phyloP scores from a whole-genome alignment of 2,113 vertebrate species.

The Nycticorax nycticorax region DNA sequence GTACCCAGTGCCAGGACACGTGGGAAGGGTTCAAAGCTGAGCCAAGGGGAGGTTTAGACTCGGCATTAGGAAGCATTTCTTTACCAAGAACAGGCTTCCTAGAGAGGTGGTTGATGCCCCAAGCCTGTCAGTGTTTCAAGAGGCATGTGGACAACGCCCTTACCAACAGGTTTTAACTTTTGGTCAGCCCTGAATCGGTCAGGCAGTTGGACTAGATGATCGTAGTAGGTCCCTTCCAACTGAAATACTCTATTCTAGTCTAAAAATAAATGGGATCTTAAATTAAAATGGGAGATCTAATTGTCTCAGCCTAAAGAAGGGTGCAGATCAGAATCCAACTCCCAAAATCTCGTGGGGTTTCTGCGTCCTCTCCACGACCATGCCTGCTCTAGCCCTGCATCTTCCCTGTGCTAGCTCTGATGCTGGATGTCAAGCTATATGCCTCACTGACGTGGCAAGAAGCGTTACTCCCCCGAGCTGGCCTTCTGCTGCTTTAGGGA shows the following conservation, averaged over 20 bases:
- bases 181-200: neutral
- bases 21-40: neutral
- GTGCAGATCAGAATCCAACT: neutral
- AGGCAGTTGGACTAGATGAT: neutral
- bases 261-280: neutral
- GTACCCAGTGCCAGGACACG: neutral
- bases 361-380: neutral
- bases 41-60: neutral
- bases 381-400: fast-evolving
- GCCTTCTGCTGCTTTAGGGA: neutral
- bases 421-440: neutral
- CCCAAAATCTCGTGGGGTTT: neutral
- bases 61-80: neutral
- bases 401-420: neutral
- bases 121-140: neutral
- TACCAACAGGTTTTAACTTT: neutral
- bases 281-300: neutral
- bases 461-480: fast-evolving
- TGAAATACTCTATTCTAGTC: neutral
- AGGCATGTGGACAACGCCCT: neutral
- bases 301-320: neutral
- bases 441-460: neutral
- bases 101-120: neutral
- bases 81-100: neutral
- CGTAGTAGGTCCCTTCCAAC: neutral